Evolutionary conservation across 2,113 vertebrate species (phyloP), one percentile per base, ranked within the genome.

Genomic region (Ceratotherium simum): DNA sequence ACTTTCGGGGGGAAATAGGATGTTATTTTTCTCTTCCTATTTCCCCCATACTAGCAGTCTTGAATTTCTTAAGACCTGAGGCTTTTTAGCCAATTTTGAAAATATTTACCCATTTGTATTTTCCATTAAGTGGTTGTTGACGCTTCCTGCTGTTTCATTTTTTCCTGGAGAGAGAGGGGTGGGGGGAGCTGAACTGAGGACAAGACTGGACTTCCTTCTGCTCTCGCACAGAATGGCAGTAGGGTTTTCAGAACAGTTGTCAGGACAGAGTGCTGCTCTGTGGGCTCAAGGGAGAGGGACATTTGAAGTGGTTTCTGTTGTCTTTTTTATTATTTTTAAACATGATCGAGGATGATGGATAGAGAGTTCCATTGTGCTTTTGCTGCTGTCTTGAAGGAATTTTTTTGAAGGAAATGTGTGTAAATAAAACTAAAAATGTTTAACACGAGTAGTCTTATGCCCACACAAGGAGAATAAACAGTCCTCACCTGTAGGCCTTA

Each of bases 31-130:
- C 69, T 73, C 25, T 96, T 95, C 62, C 42, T 79, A 2, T 93
- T 92, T 86, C n/a, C 21, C 18, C 58, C 46, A 42, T 13, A 69
- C 31, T 78, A 95, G 36, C 65, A 87, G 93, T 97, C 60, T 51
- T 51, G 48, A 51, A 51, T 51, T 8, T 96, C 80, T 81, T 36
- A 92, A 91, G 90, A 94, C 90, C 91, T 91, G 86, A 97, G 91
- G 64, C 83, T 91, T 97, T 97, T 96, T 96, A 97, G 97, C 78
- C 85, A 96, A 36, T 96, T 95, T 86, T 82, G 70, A 98, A 98
- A 97, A 98, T 97, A 96, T 97, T 98, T 97, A 81, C 82, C 69
- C 83, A 73, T 97, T 98, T 97, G 54, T 97, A 94, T 97, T 96
- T 98, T 96, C 92, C 76, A 90, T 95, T 97, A 97, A 97, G 92